These are phyloP conservation scores for Pristionchus maxplancki DNA, from an alignment of 2,888 invertebrate species.

Conservation along the genomic window DNA sequence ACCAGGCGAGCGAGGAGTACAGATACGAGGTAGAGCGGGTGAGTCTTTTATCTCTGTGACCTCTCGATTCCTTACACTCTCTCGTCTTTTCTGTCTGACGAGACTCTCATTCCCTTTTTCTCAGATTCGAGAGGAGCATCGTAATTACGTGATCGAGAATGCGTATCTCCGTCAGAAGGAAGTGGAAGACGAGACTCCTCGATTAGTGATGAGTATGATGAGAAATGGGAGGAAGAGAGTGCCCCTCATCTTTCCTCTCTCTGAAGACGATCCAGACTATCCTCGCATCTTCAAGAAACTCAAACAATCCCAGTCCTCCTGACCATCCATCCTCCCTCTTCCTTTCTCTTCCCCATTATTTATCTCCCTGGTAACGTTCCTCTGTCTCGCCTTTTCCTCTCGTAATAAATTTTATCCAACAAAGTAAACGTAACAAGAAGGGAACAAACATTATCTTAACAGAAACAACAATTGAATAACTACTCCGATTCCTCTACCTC, in stretches of 20 bases:
- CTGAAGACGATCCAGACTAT: slow-evolving; percentile 28
- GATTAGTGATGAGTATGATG: slow-evolving; percentile 17
- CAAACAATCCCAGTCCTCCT: not conserved
- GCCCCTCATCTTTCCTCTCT: not conserved
- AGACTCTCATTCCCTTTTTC: too few species aligned
- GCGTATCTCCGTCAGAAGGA: slow-evolving; percentile 18
- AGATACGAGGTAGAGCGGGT: slow-evolving; percentile 32
- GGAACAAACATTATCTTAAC: not conserved
- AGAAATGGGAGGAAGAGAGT: slow-evolving; percentile 16
- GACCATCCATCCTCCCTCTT: not conserved
- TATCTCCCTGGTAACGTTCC: not conserved
- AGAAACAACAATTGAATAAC: slow-evolving; percentile 18
- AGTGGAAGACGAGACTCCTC: slow-evolving; percentile 35
- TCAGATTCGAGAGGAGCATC: slow-evolving; percentile 43
- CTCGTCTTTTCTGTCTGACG: not conserved
- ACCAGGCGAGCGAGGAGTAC: not conserved
- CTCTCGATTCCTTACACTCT: not conserved
- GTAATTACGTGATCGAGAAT: slow-evolving; percentile 37
- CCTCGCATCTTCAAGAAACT: not conserved
- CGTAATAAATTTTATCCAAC: slow-evolving; percentile 25
- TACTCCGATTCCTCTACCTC: slow-evolving; percentile 22
- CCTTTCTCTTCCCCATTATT: not conserved
- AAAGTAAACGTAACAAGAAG: slow-evolving; percentile 35
- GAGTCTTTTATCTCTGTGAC: not conserved
- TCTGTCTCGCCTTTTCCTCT: not conserved